Evolutionary conservation across 2,888 invertebrate genomes (phyloP).

Genomic region (Caenorhabditis parvicauda): DNA sequence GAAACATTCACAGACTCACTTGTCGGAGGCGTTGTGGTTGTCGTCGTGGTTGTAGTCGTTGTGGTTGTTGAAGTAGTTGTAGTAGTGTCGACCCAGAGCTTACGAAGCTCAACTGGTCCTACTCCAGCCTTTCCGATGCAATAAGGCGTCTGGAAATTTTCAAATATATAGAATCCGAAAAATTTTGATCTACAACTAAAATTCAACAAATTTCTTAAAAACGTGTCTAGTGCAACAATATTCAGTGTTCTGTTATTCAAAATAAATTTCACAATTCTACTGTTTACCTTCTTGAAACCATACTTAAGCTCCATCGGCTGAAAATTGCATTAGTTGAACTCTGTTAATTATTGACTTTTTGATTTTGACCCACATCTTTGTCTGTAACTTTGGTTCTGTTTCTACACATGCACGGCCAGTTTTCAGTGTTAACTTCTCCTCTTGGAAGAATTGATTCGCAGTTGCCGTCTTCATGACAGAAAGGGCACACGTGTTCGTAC

Average conservation of each 20-base stretch:
- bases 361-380: constrained; percentile 27
- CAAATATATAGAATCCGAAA: no score
- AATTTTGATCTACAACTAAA: no score
- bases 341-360: not conserved
- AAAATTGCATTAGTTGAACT: constrained; percentile 13
- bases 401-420: constrained; percentile 42
- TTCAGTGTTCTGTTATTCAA: not conserved
- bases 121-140: constrained; percentile 37
- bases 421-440: constrained; percentile 15
- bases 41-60: constrained; percentile 23
- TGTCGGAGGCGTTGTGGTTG: constrained; percentile 27
- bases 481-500: constrained; percentile 47
- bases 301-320: constrained; percentile 35
- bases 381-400: constrained; percentile 26
- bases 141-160: constrained; percentile 39
- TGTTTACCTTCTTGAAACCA: constrained; percentile 33
- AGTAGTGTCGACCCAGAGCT: constrained; percentile 37
- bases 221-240: no score
- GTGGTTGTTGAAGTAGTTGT: constrained; percentile 30
- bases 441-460: constrained; percentile 30
- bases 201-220: no score
- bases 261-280: constrained; percentile 1
- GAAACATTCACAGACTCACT: constrained; percentile 7
- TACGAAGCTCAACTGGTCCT: constrained; percentile 34
- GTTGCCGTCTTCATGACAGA: constrained; percentile 41